Conservation (phyloP, 2,888 invertebrate genomes). For the Cheilosia impressa region DNA sequence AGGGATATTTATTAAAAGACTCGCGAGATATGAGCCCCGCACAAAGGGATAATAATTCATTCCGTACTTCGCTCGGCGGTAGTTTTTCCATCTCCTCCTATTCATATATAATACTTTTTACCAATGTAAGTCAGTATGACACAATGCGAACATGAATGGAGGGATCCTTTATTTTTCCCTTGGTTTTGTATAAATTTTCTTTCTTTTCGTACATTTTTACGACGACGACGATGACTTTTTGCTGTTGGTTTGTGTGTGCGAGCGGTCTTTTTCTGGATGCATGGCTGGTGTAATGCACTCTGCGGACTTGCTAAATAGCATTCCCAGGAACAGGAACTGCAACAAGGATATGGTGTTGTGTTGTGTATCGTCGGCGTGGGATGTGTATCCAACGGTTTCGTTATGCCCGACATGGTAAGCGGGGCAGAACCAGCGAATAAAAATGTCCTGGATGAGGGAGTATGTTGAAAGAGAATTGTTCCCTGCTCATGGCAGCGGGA, state of each 20-base stretch:
- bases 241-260: conserved; percentile 19
- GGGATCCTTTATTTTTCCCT: conserved; percentile 35
- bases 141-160: conserved; percentile 71
- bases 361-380: conserved; percentile 36
- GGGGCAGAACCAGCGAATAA: conserved; percentile 62
- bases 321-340: conserved; percentile 50
- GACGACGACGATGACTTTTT: conserved; percentile 18
- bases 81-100: conserved; percentile 23
- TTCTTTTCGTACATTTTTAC: conserved; percentile 40
- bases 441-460: conserved; percentile 70
- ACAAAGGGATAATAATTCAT: conserved; percentile 72
- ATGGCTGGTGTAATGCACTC: conserved; percentile 71
- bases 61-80: conserved; percentile 18
- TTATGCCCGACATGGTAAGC: conserved; percentile 68
- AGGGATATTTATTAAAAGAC: conserved; percentile 66
- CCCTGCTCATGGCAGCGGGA: conserved; percentile 57
- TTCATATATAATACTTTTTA: conserved; percentile 49
- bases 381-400: conserved; percentile 59
- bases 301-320: conserved; percentile 71
- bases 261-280: conserved; percentile 24
- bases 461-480: conserved; percentile 68
- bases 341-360: conserved; percentile 40
- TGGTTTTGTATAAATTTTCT: conserved; percentile 37
- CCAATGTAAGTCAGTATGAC: conserved; percentile 74
- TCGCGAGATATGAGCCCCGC: conserved; percentile 50